A percentile compares a stretch with the other conserved stretches of the same genome.
These are phyloP conservation scores for Tholera decimalis DNA, from an alignment of 2,888 invertebrate genomes.

Conservation along the genomic window DNA sequence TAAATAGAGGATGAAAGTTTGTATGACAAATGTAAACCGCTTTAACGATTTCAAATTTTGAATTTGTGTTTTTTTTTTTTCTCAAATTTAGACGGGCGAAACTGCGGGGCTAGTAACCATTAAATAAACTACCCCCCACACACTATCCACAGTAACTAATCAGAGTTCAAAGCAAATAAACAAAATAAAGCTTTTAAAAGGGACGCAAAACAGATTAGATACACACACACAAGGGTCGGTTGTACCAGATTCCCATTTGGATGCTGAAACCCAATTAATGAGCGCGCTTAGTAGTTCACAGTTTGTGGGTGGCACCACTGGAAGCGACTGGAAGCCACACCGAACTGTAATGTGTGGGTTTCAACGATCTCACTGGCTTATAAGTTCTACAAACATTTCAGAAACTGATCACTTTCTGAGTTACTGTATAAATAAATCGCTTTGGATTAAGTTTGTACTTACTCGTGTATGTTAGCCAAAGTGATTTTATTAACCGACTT, in stretches of 20 bases:
- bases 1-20: too few relatives aligned
- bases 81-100: too few relatives aligned
- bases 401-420: slow-evolving; percentile 17
- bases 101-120: too few relatives aligned
- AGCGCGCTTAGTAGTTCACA: slow-evolving; percentile 50
- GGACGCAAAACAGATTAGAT: slow-evolving; percentile 37
- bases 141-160: slow-evolving; percentile 6
- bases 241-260: slow-evolving; percentile 52
- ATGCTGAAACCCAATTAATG: slow-evolving; percentile 57
- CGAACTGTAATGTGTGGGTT: slow-evolving; percentile 43
- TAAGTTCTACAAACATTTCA: slow-evolving; percentile 31
- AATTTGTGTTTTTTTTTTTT: too few relatives aligned
- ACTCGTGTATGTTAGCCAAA: too few relatives aligned
- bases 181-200: slow-evolving; percentile 40
- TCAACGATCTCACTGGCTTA: slow-evolving; percentile 36
- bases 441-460: background rate
- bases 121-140: slow-evolving; percentile 1
- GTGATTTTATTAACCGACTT: too few relatives aligned
- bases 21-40: too few relatives aligned
- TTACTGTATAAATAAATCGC: slow-evolving; percentile 4
- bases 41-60: too few relatives aligned
- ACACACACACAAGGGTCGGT: slow-evolving; percentile 25
- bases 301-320: slow-evolving; percentile 44
- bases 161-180: slow-evolving; percentile 19
- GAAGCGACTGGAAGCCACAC: slow-evolving; percentile 25